These are phyloP conservation scores for Parnassius smintheus DNA, from an alignment of 2,888 invertebrate genomes.

Conservation along the genomic window DNA sequence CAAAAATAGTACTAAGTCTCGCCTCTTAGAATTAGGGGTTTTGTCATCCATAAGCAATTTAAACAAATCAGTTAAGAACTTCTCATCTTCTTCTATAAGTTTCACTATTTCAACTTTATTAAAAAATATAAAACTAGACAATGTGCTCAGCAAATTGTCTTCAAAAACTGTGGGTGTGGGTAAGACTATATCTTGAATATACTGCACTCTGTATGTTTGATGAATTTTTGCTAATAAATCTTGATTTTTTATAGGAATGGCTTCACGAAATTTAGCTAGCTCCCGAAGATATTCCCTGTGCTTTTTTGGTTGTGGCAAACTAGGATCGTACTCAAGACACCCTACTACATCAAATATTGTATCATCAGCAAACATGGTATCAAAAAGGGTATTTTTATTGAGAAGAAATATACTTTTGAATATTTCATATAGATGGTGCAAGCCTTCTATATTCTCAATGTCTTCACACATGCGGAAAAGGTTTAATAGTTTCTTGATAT, in stretches of 20 bases:
- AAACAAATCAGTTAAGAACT: slow-evolving; percentile 97
- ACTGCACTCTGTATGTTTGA: slow-evolving; percentile 99
- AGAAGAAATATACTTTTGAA: slow-evolving; percentile 99
- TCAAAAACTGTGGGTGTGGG: slow-evolving; percentile 99
- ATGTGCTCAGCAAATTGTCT: slow-evolving; percentile 98
- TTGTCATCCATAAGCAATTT: slow-evolving; percentile 94
- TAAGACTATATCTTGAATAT: slow-evolving; percentile 98
- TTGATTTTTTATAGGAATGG: slow-evolving; percentile 96
- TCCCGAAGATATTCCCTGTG: slow-evolving; percentile 98
- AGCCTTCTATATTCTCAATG: slow-evolving; percentile 95
- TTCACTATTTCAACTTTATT: slow-evolving; percentile 99
- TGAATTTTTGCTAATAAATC: slow-evolving; percentile 99
- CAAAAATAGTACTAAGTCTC: slow-evolving; percentile 97
- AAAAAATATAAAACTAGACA: slow-evolving; percentile 99
- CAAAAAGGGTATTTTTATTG: slow-evolving; percentile 98
- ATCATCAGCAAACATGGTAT: slow-evolving; percentile 98
- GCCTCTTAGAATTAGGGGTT: slow-evolving; percentile 90
- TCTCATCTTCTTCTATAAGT: slow-evolving; percentile 98
- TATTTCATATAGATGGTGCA: slow-evolving; percentile 98
- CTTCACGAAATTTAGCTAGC: slow-evolving; percentile 94
- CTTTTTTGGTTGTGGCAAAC: slow-evolving; percentile 90
- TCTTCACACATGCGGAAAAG: slow-evolving; percentile 99
- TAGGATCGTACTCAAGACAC: slow-evolving; percentile 98
- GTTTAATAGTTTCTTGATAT: slow-evolving; percentile 96
- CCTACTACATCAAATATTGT: slow-evolving; percentile 99